Conservation (phyloP, 37 sponge, comb jelly and placozoan genomes). For the Cladorhizidae sp. region DNA sequence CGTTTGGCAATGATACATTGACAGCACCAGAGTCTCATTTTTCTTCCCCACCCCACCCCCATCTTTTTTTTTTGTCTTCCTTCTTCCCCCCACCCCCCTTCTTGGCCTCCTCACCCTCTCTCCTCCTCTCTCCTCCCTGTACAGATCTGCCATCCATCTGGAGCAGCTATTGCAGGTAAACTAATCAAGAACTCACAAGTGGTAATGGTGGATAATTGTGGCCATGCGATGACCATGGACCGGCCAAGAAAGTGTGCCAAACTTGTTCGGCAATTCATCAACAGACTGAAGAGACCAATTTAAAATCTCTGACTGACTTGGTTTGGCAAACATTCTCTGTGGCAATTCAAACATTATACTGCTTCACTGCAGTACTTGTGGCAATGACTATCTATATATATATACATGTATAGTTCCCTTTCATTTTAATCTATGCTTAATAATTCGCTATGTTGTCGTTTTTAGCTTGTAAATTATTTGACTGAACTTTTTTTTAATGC, state of each 20-base stretch:
- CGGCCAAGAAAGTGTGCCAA: conserved; percentile 64
- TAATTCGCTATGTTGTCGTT: too few species aligned
- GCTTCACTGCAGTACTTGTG: too few species aligned
- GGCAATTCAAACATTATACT: too few species aligned
- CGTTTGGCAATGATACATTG: too few species aligned
- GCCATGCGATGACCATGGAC: conserved; percentile 73
- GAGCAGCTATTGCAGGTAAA: conserved; percentile 43
- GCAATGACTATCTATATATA: too few species aligned
- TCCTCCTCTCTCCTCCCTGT: not conserved
- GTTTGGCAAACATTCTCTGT: too few species aligned
- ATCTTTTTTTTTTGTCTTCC: not conserved
- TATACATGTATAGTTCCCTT: too few species aligned
- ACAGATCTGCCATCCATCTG: conserved; percentile 73
- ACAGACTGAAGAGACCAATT: not conserved
- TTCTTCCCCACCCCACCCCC: too few species aligned
- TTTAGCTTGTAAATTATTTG: too few species aligned
- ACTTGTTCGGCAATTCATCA: conserved; percentile 51
- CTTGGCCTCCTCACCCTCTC: too few species aligned
- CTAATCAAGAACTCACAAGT: conserved; percentile 45
- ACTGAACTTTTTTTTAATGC: not conserved
- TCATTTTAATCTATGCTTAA: too few species aligned
- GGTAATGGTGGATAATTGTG: conserved; percentile 64
- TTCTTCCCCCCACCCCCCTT: not conserved
- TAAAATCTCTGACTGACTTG: not conserved
- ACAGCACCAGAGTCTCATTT: too few species aligned